Evolutionary conservation across 1,140 invertebrate genomes (phyloP).

Genomic region (Nephila pilipes): DNA sequence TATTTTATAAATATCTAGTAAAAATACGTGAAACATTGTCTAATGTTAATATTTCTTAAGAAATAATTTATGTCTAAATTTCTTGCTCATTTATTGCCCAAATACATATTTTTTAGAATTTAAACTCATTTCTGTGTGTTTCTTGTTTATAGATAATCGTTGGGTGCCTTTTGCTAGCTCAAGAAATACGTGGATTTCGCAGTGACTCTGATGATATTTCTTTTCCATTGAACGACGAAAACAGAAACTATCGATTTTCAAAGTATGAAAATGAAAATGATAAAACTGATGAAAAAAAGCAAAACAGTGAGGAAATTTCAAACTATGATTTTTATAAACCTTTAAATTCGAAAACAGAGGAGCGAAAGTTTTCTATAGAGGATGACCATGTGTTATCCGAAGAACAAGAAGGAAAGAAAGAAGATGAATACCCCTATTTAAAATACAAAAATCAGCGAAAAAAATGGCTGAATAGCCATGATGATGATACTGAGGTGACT

Average conservation of each 20-base stretch:
- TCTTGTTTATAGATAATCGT: neutral
- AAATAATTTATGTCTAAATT: no score
- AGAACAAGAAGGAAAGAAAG: neutral
- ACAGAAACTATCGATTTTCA: neutral
- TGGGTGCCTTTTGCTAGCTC: neutral
- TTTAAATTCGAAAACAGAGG: neutral
- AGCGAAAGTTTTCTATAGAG: neutral
- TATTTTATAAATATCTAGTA: no score
- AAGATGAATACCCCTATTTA: neutral
- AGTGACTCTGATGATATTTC: neutral
- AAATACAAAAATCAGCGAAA: neutral
- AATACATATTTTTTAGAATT: neutral
- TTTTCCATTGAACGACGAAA: neutral
- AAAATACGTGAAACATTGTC: no score
- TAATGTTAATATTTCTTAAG: no score
- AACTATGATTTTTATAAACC: slow-evolving; percentile 9
- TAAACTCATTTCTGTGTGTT: neutral
- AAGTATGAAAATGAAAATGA: neutral
- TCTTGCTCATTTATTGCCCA: no score
- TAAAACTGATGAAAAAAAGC: neutral
- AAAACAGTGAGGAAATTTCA: neutral
- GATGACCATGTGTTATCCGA: neutral
- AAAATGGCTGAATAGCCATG: neutral
- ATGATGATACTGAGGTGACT: neutral
- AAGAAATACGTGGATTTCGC: neutral